These are phyloP conservation scores for Teleiodes luculella DNA, from an alignment of 2,888 invertebrate species.

Conservation along the genomic window DNA sequence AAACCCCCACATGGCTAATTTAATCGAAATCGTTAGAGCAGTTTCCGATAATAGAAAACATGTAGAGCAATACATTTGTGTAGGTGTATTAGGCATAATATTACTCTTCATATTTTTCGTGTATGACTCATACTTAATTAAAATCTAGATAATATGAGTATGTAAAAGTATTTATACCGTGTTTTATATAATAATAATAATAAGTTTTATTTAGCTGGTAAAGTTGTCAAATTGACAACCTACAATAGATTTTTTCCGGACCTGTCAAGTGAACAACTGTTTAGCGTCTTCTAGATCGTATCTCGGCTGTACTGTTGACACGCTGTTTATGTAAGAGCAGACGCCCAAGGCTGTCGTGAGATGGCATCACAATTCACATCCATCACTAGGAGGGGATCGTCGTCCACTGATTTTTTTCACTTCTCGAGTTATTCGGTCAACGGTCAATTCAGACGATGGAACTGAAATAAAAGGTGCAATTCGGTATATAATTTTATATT, in stretches of 20 bases:
- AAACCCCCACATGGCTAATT: no score
- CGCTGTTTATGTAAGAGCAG: conserved; percentile 52
- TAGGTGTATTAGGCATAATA: no score
- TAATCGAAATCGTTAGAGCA: no score
- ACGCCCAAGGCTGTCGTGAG: conserved; percentile 41
- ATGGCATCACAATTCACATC: conserved; percentile 42
- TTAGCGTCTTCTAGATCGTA: conserved; percentile 11
- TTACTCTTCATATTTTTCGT: no score
- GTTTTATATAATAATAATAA: no score
- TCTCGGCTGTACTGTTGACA: conserved; percentile 32
- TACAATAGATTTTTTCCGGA: neutral
- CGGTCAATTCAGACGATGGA: neutral
- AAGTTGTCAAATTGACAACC: no score
- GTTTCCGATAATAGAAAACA: no score
- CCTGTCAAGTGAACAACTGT: neutral
- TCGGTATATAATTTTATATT: neutral
- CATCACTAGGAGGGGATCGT: conserved; percentile 35
- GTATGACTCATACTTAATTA: no score
- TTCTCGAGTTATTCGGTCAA: conserved; percentile 13
- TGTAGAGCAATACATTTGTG: no score
- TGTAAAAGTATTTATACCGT: no score
- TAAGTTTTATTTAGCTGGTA: no score
- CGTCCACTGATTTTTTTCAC: conserved; percentile 18
- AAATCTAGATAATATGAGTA: no score
- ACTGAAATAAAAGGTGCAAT: neutral